These are phyloP conservation scores for Oncorhynchus clarkii DNA, from an alignment of 2,113 vertebrate genomes.

Conservation along the genomic window DNA sequence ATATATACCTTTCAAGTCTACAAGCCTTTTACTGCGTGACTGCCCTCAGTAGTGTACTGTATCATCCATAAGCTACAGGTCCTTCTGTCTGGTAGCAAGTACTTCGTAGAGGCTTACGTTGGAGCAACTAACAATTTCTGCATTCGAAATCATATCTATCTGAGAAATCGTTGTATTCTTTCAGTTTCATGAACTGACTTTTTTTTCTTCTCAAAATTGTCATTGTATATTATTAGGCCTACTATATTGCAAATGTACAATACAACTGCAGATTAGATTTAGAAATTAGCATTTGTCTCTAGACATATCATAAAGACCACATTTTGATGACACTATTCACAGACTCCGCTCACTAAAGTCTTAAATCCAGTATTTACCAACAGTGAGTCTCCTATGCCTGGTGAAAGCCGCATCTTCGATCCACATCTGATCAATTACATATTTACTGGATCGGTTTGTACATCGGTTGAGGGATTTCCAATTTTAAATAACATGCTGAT, in stretches of 20 bases:
- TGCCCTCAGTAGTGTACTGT: background rate
- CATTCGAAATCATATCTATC: background rate
- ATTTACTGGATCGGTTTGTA: constrained; percentile 27
- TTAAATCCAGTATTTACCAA: background rate
- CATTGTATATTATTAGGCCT: background rate
- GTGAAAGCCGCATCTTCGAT: constrained; percentile 16
- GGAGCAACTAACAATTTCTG: background rate
- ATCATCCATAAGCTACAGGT: background rate
- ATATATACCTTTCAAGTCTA: background rate
- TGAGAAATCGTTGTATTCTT: no score
- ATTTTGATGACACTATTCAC: background rate
- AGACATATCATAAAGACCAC: background rate
- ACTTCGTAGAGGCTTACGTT: background rate
- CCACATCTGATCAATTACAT: constrained; percentile 45
- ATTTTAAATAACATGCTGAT: constrained; percentile 55
- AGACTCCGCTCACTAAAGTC: background rate
- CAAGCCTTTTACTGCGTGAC: no score
- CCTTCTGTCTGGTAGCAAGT: background rate
- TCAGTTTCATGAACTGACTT: background rate
- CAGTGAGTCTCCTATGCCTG: background rate
- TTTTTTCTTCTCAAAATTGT: background rate
- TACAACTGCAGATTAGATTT: background rate
- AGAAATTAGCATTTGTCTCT: background rate
- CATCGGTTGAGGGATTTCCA: constrained; percentile 54
- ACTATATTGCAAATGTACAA: background rate